Base-by-base conservation (phyloP, 2,113 vertebrate species). In the Odobenus rosmarus region DNA sequence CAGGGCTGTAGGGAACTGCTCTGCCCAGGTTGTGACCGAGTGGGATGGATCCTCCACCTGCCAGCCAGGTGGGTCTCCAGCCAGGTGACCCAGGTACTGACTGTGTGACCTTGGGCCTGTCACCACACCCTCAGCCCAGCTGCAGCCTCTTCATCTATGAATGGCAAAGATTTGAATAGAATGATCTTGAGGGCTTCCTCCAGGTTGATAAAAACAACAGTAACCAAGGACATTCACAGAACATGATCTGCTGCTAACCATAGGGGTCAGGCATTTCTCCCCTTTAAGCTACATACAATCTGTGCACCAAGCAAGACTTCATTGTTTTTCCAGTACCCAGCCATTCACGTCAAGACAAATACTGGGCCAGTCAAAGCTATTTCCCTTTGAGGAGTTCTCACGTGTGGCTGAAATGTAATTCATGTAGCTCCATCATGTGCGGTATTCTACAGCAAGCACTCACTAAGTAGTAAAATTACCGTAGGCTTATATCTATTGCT, bases 401-500 rank as follows among this genome's bases (percentile, higher is more conserved):
- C 33, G 10, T 0, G 1, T 51, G 46, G 10, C 57, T 80, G 62
- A 80, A 77, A 55, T 36, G 10, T 51, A 31, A 72, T 80, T 76
- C 36, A 11, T 0, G 0, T 4, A 39, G 39, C 18, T 39, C 15
- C 3, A 5, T 2, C 21, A 46, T 15, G 4, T 26, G 1, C 1
- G 0, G 69, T 19, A 46, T 62, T 39, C 83, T 59, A 21, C 3
- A 61, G 62, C 15, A 69, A 80, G 46, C 15, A 31, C 15, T n/a
- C 39, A 33, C 39, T 59, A 46, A 53, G 13, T 61, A 26, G 62
- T 28, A 28, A 80, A 49, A 7, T 72, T 64, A 28, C 61, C 69
- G 28, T 10, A 57, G 46, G 10, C 51, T 69, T 76, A 0, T 7
- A 7, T 36, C 72, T 74, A 2, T 62, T 51, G 18, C 76, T 49